Percentiles rank a stretch among this genome's conserved stretches.
Conservation (phyloP, 2,888 invertebrate genomes). For the Operophtera brumata region DNA sequence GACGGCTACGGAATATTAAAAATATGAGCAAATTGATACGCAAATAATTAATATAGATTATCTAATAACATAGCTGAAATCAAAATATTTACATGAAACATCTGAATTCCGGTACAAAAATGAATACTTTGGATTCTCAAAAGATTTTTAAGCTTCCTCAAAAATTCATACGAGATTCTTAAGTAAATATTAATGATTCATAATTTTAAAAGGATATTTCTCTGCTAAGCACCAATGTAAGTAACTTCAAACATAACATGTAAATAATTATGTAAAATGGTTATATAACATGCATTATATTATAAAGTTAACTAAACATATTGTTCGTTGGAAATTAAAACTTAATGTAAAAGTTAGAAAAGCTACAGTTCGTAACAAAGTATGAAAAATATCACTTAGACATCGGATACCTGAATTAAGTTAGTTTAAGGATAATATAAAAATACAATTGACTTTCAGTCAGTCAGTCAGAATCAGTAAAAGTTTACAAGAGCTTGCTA, state of each 20-base stretch:
- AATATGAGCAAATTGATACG: constrained; percentile 9
- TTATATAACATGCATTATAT: constrained; percentile 24
- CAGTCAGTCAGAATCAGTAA: too few species aligned
- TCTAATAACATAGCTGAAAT: neutral
- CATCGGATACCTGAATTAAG: constrained; percentile 51
- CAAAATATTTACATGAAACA: neutral
- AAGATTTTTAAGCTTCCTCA: too few species aligned
- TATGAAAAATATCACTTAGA: constrained; percentile 71
- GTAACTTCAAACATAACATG: constrained; percentile 36
- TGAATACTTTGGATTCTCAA: too few species aligned
- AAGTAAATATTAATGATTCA: neutral
- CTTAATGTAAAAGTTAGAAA: constrained; percentile 58
- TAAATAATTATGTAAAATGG: constrained; percentile 14
- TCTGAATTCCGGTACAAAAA: neutral
- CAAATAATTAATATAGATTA: neutral
- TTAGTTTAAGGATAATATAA: constrained; percentile 9
- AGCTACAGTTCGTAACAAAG: constrained; percentile 49
- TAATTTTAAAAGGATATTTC: neutral
- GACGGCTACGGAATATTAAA: constrained; percentile 15
- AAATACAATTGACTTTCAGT: neutral
- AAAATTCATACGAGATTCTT: too few species aligned
- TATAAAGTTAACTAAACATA: constrained; percentile 22
- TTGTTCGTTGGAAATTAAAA: constrained; percentile 69
- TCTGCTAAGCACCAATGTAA: constrained; percentile 14
- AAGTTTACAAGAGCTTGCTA: constrained; percentile 4